phyloP scores from a whole-genome alignment of 2,797 vertebrate species.

The Liasis olivaceus region DNA sequence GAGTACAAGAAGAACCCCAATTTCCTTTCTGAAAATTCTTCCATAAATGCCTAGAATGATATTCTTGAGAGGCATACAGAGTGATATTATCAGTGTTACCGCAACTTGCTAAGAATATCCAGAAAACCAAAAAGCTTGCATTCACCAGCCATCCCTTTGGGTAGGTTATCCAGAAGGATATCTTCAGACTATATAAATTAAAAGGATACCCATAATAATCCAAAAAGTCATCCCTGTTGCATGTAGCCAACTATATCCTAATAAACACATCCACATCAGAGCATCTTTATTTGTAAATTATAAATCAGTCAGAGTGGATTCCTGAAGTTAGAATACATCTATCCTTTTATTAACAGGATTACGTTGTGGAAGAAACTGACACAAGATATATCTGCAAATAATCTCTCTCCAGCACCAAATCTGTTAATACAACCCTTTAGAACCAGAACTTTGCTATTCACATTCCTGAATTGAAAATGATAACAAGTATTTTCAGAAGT shows the following conservation, averaged over 20 bases:
- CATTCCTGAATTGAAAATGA: not conserved
- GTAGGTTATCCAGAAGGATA: not conserved
- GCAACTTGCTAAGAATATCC: not conserved
- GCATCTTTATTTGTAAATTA: not conserved
- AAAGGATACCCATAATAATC: not conserved
- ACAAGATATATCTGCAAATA: not conserved
- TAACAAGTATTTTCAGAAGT: not conserved
- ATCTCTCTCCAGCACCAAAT: not conserved
- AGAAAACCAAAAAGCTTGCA: not conserved
- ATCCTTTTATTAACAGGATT: not conserved
- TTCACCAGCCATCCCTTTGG: not conserved
- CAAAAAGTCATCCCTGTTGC: not conserved
- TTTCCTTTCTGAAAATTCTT: not conserved
- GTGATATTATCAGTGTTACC: not conserved
- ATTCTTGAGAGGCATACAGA: not conserved
- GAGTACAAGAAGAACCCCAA: not conserved
- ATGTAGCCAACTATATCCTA: not conserved
- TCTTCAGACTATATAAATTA: not conserved
- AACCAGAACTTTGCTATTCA: not conserved
- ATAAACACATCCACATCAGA: not conserved
- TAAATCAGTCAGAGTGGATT: not conserved
- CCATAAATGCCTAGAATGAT: not conserved
- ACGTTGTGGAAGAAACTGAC: not conserved
- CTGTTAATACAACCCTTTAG: not conserved
- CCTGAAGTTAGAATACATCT: not conserved